Percentiles rank a stretch among this genome's conserved stretches.
Conservation (phyloP, 2,888 invertebrate genomes). For the Galeopsomyia nigrocyanea region DNA sequence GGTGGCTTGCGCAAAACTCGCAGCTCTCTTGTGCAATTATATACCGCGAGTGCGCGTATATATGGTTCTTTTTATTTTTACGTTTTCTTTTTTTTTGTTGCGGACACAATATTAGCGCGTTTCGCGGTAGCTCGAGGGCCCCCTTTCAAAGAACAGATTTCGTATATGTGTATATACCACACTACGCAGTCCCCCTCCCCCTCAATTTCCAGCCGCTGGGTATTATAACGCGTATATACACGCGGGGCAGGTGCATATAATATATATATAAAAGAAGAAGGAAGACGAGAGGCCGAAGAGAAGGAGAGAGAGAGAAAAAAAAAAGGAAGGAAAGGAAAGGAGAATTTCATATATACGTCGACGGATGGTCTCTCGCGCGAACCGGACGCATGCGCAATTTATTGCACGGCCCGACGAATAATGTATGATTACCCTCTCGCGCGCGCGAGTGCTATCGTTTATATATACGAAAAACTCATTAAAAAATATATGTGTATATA, state of each 20-base stretch:
- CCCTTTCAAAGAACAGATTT: constrained; percentile 2
- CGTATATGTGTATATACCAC: not conserved
- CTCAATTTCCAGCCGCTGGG: constrained; percentile 26
- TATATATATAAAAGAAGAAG: not conserved
- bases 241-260: too few species aligned
- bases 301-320: not conserved
- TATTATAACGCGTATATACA: constrained; percentile 2
- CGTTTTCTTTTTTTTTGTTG: not conserved
- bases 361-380: constrained; percentile 10
- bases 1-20: constrained; percentile 30
- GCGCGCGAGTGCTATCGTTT: constrained; percentile 22
- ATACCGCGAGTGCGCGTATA: constrained; percentile 4
- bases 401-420: constrained; percentile 36
- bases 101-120: not conserved
- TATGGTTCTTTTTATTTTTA: constrained; percentile 2
- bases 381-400: constrained; percentile 45
- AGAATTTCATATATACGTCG: constrained; percentile 19
- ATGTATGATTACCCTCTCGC: constrained; percentile 31
- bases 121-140: constrained; percentile 10
- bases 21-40: constrained; percentile 35
- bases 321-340: not conserved
- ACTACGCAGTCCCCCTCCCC: not conserved
- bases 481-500: constrained; percentile 12
- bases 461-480: constrained; percentile 37
- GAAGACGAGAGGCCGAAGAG: too few species aligned